Conservation (phyloP, 2,113 vertebrate species). For the Physeter macrocephalus region DNA sequence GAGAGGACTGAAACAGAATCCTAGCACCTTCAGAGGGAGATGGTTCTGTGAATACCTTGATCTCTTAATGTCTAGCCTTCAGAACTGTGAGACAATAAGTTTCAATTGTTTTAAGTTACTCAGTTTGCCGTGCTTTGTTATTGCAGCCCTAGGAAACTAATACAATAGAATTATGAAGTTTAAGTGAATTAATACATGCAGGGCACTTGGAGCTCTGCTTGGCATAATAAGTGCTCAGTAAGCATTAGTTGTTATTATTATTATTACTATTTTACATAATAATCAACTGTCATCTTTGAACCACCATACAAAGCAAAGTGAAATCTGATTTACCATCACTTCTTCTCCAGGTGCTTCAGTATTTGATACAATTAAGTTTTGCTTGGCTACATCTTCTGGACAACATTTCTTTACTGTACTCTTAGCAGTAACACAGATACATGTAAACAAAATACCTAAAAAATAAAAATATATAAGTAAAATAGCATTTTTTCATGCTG, state of each 20-base stretch:
- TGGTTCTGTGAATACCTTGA: not conserved
- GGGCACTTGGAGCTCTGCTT: not conserved
- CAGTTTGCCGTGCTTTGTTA: not conserved
- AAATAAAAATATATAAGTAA: not conserved
- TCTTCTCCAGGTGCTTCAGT: conserved; percentile 92
- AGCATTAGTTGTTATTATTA: not conserved
- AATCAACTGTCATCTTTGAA: not conserved
- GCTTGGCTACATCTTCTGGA: conserved; percentile 85
- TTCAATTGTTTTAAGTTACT: not conserved
- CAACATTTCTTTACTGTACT: conserved; percentile 59
- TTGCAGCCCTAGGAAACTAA: not conserved
- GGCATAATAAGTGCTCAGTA: not conserved
- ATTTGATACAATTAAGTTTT: conserved; percentile 91
- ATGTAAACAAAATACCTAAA: conserved; percentile 80
- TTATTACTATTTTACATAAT: not conserved
- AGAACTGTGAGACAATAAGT: not conserved
- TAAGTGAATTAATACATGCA: not conserved
- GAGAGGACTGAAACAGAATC: not conserved
- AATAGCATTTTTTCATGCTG: not conserved
- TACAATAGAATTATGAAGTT: not conserved
- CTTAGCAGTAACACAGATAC: conserved; percentile 75
- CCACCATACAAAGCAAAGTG: not conserved
- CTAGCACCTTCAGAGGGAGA: not conserved
- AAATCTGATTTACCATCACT: conserved; percentile 84
- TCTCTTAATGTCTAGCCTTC: not conserved